Conservation (phyloP, 53 echinoderm and acorn worm species). For the Paracentrotus lividus region DNA sequence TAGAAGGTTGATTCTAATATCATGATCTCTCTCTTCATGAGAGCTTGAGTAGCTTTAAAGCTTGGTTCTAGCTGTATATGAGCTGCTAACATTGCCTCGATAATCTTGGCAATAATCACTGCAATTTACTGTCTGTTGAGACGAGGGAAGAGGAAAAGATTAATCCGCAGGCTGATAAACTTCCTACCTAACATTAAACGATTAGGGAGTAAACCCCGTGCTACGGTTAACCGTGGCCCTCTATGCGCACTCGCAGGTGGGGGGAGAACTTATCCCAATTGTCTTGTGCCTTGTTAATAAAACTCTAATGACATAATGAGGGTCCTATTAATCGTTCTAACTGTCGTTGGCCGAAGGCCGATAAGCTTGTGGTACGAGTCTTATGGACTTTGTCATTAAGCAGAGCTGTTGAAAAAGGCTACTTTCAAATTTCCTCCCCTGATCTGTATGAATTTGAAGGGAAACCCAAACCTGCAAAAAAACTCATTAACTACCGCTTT, state of each 20-base stretch:
- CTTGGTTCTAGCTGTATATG: not conserved
- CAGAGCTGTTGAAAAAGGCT: not conserved
- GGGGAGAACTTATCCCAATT: not conserved
- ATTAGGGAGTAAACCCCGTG: not conserved
- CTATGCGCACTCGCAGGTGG: not conserved
- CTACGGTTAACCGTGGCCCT: not conserved
- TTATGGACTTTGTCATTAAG: not conserved
- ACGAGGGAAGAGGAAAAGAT: not conserved
- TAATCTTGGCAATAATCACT: not conserved
- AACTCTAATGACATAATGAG: no score
- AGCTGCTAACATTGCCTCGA: not conserved
- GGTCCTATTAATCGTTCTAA: no score
- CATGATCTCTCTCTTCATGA: not conserved
- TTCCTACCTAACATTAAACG: not conserved
- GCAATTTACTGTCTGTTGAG: not conserved
- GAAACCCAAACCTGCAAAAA: conserved; percentile 28
- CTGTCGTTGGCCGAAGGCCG: no score
- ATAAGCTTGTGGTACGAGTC: not conserved
- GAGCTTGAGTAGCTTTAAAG: not conserved
- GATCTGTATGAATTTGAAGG: not conserved
- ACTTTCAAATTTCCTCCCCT: no score
- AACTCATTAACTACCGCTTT: not conserved
- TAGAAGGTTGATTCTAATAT: not conserved
- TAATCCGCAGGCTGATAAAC: not conserved
- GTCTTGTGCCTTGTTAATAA: no score